phyloP scores from a whole-genome alignment of 2,888 invertebrate species.

The Andrena praecox region DNA sequence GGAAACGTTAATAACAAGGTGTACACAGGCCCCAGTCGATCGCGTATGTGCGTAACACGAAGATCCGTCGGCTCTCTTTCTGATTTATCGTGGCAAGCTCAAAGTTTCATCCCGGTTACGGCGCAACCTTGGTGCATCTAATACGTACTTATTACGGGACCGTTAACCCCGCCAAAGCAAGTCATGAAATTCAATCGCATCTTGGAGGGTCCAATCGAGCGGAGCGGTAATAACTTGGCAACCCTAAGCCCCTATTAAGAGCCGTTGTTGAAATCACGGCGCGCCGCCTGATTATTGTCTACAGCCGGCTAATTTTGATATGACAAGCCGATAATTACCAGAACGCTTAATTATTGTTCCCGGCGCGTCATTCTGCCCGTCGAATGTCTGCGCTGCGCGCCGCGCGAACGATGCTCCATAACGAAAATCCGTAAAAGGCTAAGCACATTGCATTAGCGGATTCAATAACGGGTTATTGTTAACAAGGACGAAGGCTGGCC shows the following conservation, averaged over 20 bases:
- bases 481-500: conserved; percentile 4
- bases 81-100: conserved; percentile 5
- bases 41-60: neutral
- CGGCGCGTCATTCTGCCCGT: conserved; percentile 34
- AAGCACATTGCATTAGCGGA: neutral
- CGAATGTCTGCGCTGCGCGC: conserved; percentile 24
- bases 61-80: neutral
- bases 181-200: conserved; percentile 53
- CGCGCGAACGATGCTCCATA: neutral
- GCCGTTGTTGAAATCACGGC: conserved; percentile 52
- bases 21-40: neutral
- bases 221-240: conserved; percentile 60
- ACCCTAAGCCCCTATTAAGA: conserved; percentile 61
- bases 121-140: neutral
- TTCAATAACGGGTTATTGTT: conserved; percentile 4
- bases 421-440: conserved; percentile 27
- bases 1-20: too few relatives aligned
- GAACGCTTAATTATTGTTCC: conserved; percentile 63
- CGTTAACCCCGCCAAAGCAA: conserved; percentile 27
- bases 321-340: conserved; percentile 63
- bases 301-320: conserved; percentile 52
- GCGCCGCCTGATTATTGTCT: conserved; percentile 60
- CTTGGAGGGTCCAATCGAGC: conserved; percentile 52
- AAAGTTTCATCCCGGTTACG: neutral
- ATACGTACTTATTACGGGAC: conserved; percentile 30